Conservation (phyloP, 2,888 invertebrate genomes). For the Chymomyza caudatula region DNA sequence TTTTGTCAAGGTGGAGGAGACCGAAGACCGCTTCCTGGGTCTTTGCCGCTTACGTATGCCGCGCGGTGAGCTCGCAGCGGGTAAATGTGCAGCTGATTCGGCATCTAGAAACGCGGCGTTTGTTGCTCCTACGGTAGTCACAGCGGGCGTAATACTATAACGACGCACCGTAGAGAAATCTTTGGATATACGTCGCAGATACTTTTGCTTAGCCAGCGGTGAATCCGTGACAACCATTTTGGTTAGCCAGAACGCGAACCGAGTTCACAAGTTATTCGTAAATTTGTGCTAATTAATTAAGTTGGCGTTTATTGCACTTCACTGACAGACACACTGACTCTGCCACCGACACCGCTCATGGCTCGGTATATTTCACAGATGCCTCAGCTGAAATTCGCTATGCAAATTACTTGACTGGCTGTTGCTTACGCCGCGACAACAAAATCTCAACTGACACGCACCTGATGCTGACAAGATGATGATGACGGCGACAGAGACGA, state of each 20-base stretch:
- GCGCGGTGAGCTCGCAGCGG: constrained; percentile 41
- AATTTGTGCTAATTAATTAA: constrained; percentile 46
- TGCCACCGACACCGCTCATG: too few species aligned
- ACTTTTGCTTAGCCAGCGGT: constrained; percentile 58
- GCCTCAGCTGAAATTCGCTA: background rate
- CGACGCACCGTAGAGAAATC: constrained; percentile 73
- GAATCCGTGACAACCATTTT: constrained; percentile 59
- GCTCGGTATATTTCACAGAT: too few species aligned
- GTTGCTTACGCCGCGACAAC: constrained; percentile 18
- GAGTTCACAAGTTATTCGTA: constrained; percentile 15
- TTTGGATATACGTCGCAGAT: constrained; percentile 68
- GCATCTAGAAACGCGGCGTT: constrained; percentile 27
- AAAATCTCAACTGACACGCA: constrained; percentile 51
- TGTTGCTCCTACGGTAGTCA: constrained; percentile 1
- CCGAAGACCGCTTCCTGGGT: constrained; percentile 74
- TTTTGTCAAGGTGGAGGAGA: constrained; percentile 76
- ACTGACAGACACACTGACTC: background rate
- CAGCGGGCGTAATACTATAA: constrained; percentile 61
- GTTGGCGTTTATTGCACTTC: background rate
- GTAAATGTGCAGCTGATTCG: constrained; percentile 2
- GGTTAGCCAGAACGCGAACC: background rate
- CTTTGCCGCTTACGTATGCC: constrained; percentile 63
- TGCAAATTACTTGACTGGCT: background rate
- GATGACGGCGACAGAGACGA: background rate
- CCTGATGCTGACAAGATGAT: constrained; percentile 24